Evolutionary conservation across 2,888 invertebrate species (phyloP).

Genomic region (Dynastes maya): DNA sequence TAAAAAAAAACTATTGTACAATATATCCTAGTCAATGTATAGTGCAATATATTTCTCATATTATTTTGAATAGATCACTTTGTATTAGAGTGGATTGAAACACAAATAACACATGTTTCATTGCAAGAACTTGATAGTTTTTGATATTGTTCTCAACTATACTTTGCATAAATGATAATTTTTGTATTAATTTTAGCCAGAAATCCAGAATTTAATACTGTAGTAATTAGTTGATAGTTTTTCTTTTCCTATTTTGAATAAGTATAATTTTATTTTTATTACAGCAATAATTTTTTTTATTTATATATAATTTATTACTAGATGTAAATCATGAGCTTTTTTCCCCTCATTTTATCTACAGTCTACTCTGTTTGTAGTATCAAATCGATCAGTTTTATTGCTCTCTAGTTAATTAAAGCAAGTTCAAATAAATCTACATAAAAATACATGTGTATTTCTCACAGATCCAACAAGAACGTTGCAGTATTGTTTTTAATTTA

Average conservation of each 20-base stretch:
- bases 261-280: slow-evolving; percentile 36
- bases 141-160: slow-evolving; percentile 11
- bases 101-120: background rate
- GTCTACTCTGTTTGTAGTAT: slow-evolving; percentile 11
- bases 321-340: slow-evolving; percentile 33
- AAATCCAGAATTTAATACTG: background rate
- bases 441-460: slow-evolving; percentile 15
- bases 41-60: too few species aligned
- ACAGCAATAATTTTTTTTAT: slow-evolving; percentile 38
- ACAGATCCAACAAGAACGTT: background rate
- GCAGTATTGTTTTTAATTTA: slow-evolving; percentile 41
- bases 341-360: slow-evolving; percentile 14
- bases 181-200: slow-evolving; percentile 14
- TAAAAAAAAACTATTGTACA: too few species aligned
- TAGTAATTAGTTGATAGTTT: background rate
- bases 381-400: slow-evolving; percentile 34
- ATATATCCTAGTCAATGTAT: too few species aligned
- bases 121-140: slow-evolving; percentile 12
- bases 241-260: slow-evolving; percentile 19
- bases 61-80: too few species aligned
- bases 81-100: too few species aligned
- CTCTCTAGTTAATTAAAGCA: slow-evolving; percentile 31
- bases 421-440: slow-evolving; percentile 15
- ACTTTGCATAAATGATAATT: slow-evolving; percentile 1
- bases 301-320: slow-evolving; percentile 44